Evolutionary conservation across 1,140 invertebrate species (phyloP), one percentile per base, ranked within the genome.

Genomic region (Limonius californicus): DNA sequence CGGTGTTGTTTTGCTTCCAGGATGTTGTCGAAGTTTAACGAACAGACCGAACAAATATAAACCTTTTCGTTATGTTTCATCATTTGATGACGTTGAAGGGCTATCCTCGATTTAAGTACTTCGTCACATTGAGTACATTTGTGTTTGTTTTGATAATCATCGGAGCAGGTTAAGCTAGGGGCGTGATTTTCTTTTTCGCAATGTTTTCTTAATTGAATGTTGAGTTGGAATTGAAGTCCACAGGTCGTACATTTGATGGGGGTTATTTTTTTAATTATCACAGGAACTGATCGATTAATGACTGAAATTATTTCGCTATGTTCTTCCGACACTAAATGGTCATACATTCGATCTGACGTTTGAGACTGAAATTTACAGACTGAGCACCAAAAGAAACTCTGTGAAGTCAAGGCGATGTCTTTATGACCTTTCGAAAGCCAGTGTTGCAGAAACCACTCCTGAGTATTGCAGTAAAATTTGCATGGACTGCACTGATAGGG

Each of bases 401-500:
- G 66, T 32, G 62, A 57, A 15, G 58, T 60, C 20, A 50, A 61
- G 11, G n/a, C 56, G 57, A 58, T 70, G 39, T 75, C 70, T 21
- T 84, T 77, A 63, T 95, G 92, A 11, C 80, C 76, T 0, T 78
- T 68, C 4, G 88, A 89, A 19, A 79, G 78, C 87, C 92, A 90
- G 72, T 95, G 92, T 9, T 80, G 77, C 69, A 89, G 77, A 70
- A 94, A 91, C 47, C 85, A 80, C 16, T 84, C 78, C 19, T 88
- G 81, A 53, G 84, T 87, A 73, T 94, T 93, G 67, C 87, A 90
- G 76, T 92, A 95, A 76, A 91, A 95, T 45, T 85, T 84, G 76
- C 92, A 95, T 0, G 88, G 79, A 16, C 83, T 83, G 71, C 92
- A 95, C 74, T 93, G 91, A 72, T 89, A 95, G 0, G 90, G 90